Conservation (phyloP, 2,888 invertebrate genomes). For the Panorpa germanica region DNA sequence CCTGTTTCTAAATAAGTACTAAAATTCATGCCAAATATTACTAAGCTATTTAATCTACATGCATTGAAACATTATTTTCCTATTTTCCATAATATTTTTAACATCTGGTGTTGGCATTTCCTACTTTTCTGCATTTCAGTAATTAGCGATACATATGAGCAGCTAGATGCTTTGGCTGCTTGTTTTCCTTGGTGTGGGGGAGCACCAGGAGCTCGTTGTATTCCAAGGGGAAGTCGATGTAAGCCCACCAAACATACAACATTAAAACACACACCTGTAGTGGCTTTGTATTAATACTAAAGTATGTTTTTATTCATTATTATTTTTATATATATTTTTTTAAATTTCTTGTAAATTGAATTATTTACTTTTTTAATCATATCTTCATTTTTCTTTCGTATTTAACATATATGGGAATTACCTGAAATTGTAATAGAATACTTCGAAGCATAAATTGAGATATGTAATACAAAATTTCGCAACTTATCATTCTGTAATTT, state of each 20-base stretch:
- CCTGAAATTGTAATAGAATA: too few species aligned
- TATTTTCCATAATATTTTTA: neutral
- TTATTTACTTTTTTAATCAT: conserved; percentile 10
- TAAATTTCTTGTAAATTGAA: conserved; percentile 6
- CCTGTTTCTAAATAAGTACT: too few species aligned
- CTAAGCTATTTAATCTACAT: too few species aligned
- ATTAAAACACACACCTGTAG: too few species aligned
- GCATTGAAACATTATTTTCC: too few species aligned
- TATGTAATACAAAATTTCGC: too few species aligned
- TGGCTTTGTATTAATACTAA: too few species aligned
- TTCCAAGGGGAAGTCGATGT: conserved; percentile 41
- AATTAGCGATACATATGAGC: conserved; percentile 47
- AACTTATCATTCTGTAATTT: too few species aligned
- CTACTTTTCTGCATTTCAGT: conserved; percentile 15
- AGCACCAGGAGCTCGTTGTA: conserved; percentile 30
- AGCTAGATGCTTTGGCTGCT: conserved; percentile 54
- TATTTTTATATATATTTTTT: conserved; percentile 8
- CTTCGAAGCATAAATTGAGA: too few species aligned
- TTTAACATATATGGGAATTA: conserved; percentile 6
- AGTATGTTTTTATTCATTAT: conserved; percentile 6
- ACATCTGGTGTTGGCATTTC: neutral
- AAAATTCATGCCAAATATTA: too few species aligned
- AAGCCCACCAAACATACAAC: conserved; percentile 19
- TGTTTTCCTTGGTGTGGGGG: conserved; percentile 58
- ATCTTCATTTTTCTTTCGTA: conserved; percentile 9